phyloP scores from a whole-genome alignment of 2,888 invertebrate species.

The Platycheirus albimanus region DNA sequence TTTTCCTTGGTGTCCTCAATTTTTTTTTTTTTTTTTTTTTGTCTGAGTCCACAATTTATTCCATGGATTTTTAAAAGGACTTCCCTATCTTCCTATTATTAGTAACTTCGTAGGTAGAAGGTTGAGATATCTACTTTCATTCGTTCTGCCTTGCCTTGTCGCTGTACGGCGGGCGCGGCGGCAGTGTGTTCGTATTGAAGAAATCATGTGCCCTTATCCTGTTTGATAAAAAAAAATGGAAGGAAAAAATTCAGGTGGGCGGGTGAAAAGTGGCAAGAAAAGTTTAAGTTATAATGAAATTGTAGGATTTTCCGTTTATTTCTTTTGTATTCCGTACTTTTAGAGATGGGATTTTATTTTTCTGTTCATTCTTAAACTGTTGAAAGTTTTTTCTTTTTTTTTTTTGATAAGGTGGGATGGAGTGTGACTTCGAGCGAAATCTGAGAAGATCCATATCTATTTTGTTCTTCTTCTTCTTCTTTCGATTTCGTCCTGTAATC shows the following conservation, averaged over 20 bases:
- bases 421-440: slow-evolving; percentile 45
- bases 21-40: no score
- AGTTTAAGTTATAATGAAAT: slow-evolving; percentile 72
- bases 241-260: slow-evolving; percentile 18
- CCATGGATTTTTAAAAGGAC: slow-evolving; percentile 42
- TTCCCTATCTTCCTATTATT: slow-evolving; percentile 52
- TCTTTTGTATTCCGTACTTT: background rate
- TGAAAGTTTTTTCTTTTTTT: slow-evolving; percentile 27
- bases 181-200: no score
- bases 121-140: slow-evolving; percentile 9
- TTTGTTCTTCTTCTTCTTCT: slow-evolving; percentile 20
- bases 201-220: slow-evolving; percentile 10
- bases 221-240: background rate
- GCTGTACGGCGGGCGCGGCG: no score
- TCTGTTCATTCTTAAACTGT: slow-evolving; percentile 34
- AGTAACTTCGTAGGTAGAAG: slow-evolving; percentile 9
- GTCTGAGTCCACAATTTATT: slow-evolving; percentile 48
- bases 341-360: slow-evolving; percentile 26
- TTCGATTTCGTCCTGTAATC: slow-evolving; percentile 45
- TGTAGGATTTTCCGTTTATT: slow-evolving; percentile 61
- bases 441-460: slow-evolving; percentile 47
- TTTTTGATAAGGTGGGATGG: slow-evolving; percentile 44
- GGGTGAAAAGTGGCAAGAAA: slow-evolving; percentile 30
- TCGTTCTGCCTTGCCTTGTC: slow-evolving; percentile 7
- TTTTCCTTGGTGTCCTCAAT: background rate